Evolutionary conservation across 2,888 invertebrate species (phyloP).

Genomic region (Pogonocherus hispidulus): DNA sequence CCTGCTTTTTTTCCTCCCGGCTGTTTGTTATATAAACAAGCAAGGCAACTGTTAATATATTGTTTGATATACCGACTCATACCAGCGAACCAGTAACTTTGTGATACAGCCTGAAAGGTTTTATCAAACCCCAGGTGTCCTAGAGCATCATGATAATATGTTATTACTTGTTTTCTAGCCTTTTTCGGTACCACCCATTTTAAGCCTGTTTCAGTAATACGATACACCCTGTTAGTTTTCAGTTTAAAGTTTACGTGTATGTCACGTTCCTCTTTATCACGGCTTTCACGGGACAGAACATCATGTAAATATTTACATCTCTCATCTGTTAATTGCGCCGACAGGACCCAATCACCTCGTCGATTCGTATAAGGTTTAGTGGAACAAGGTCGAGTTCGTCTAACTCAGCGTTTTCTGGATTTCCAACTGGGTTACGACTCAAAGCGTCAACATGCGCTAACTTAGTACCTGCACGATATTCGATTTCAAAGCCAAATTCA

Average conservation of each 20-base stretch:
- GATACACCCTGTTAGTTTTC: conserved; percentile 2
- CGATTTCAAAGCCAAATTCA: too few species aligned
- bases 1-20: conserved; percentile 1
- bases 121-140: background rate
- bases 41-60: background rate
- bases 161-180: background rate
- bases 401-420: too few species aligned
- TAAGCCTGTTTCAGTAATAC: background rate
- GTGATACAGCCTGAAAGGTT: background rate
- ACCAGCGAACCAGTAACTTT: conserved; percentile 8
- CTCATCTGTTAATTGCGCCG: too few species aligned
- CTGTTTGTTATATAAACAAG: background rate
- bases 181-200: conserved; percentile 20
- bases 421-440: too few species aligned
- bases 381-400: too few species aligned
- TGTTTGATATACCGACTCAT: background rate
- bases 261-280: conserved; percentile 12
- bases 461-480: too few species aligned
- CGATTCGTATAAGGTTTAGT: too few species aligned
- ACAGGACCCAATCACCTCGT: too few species aligned
- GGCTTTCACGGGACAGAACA: too few species aligned
- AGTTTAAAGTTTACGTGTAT: conserved; percentile 15
- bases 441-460: too few species aligned
- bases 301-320: too few species aligned
- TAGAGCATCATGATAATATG: background rate